phyloP scores from a whole-genome alignment of 2,888 invertebrate species.

The Galeopsomyia nigrocyanea region DNA sequence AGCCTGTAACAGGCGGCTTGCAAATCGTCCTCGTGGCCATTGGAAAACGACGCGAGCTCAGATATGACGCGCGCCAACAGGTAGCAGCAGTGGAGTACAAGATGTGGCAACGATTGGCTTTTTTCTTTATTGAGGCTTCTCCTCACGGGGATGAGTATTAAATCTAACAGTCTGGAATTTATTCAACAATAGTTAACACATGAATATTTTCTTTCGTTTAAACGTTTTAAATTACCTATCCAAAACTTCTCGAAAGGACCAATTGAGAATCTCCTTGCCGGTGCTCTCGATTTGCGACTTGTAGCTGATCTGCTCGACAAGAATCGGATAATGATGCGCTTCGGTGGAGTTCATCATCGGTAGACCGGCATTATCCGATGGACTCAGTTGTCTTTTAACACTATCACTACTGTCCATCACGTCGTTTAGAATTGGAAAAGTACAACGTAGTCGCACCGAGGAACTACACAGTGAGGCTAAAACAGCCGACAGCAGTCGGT shows the following conservation, averaged over 20 bases:
- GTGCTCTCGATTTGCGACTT: slow-evolving; percentile 72
- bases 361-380: slow-evolving; percentile 78
- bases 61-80: slow-evolving; percentile 86
- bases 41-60: slow-evolving; percentile 87
- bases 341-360: slow-evolving; percentile 79
- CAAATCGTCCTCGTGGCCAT: slow-evolving; percentile 82
- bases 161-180: slow-evolving; percentile 77
- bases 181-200: neutral
- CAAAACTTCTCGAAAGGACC: slow-evolving; percentile 85
- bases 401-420: slow-evolving; percentile 69
- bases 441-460: slow-evolving; percentile 79
- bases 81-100: slow-evolving; percentile 81
- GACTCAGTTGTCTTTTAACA: slow-evolving; percentile 73
- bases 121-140: slow-evolving; percentile 71
- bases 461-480: slow-evolving; percentile 88
- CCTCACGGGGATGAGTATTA: slow-evolving; percentile 85
- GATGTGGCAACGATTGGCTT: slow-evolving; percentile 72
- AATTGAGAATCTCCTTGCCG: slow-evolving; percentile 68
- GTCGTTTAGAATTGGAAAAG: slow-evolving; percentile 78
- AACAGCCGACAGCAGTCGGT: slow-evolving; percentile 82
- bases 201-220: neutral
- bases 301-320: slow-evolving; percentile 84
- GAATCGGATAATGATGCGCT: slow-evolving; percentile 80
- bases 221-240: slow-evolving; percentile 67
- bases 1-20: slow-evolving; percentile 82